Percentiles rank a stretch among this genome's conserved stretches.
phyloP scores from a whole-genome alignment of 2,888 invertebrate genomes.

The Sthenelais limicola region DNA sequence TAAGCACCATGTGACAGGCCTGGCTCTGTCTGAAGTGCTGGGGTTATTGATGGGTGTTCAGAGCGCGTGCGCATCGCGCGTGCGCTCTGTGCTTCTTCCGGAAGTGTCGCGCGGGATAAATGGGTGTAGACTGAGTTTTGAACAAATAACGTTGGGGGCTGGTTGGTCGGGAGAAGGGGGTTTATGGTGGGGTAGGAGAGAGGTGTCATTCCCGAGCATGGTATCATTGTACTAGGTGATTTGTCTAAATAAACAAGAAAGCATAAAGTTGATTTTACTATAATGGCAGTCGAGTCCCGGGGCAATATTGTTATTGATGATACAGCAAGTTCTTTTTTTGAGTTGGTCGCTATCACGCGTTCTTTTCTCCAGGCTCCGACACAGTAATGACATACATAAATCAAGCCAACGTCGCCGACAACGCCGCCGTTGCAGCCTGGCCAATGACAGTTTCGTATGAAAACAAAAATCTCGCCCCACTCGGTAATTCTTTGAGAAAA shows the following conservation, averaged over 20 bases:
- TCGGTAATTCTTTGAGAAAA: too few species aligned
- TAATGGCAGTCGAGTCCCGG: conserved; percentile 32
- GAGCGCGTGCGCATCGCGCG: conserved; percentile 29
- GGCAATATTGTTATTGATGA: conserved; percentile 38
- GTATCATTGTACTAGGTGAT: conserved; percentile 10
- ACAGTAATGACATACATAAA: conserved; percentile 36
- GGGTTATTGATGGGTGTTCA: conserved; percentile 27
- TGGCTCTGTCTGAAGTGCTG: background rate
- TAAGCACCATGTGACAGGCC: conserved; percentile 30
- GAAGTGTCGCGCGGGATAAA: conserved; percentile 35
- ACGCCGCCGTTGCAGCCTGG: too few species aligned
- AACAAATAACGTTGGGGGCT: too few species aligned
- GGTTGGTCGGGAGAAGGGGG: too few species aligned
- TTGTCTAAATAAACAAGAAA: conserved; percentile 37
- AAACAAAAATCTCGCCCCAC: too few species aligned
- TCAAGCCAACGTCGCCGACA: conserved; percentile 17
- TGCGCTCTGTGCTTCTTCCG: conserved; percentile 2
- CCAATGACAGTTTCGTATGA: too few species aligned
- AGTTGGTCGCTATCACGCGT: background rate
- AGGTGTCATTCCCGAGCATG: conserved; percentile 16
- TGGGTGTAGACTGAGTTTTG: conserved; percentile 24
- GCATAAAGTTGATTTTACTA: conserved; percentile 38
- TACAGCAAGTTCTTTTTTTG: conserved; percentile 21
- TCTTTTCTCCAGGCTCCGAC: conserved; percentile 22
- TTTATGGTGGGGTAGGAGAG: background rate